phyloP scores from a whole-genome alignment of 2,888 invertebrate species.

The Parnassius mnemosyne region DNA sequence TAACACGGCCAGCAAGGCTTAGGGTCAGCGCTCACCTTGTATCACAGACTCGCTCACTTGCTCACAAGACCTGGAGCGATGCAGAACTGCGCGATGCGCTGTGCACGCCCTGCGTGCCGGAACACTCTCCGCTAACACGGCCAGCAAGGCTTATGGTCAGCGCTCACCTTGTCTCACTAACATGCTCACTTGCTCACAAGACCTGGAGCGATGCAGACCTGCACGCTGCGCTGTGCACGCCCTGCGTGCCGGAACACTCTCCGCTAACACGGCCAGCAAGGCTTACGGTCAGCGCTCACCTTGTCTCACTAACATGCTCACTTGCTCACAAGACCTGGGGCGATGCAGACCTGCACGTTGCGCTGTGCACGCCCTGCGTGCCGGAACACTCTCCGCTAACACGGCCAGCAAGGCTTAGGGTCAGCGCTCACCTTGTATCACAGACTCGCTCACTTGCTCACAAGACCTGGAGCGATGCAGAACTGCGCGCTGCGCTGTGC shows the following conservation, averaged over 20 bases:
- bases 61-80: conserved; percentile 94
- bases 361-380: conserved; percentile 90
- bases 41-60: no score
- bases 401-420: conserved; percentile 95
- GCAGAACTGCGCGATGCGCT: conserved; percentile 90
- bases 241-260: conserved; percentile 90
- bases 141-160: conserved; percentile 91
- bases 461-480: conserved; percentile 93
- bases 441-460: no score
- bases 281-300: conserved; percentile 82
- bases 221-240: conserved; percentile 90
- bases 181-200: no score
- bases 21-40: conserved; percentile 68
- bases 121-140: conserved; percentile 93
- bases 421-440: conserved; percentile 36
- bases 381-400: conserved; percentile 93
- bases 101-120: conserved; percentile 90
- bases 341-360: conserved; percentile 90
- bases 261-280: conserved; percentile 95
- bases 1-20: conserved; percentile 95
- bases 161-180: background rate
- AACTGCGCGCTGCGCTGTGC: conserved; percentile 89
- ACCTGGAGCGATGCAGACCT: conserved; percentile 93
- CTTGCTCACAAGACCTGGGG: conserved; percentile 95
- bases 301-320: no score